A percentile compares a stretch with the other conserved stretches of the same genome.
Evolutionary conservation across 1,140 invertebrate genomes (phyloP).

Genomic region (Andricus grossulariae): DNA sequence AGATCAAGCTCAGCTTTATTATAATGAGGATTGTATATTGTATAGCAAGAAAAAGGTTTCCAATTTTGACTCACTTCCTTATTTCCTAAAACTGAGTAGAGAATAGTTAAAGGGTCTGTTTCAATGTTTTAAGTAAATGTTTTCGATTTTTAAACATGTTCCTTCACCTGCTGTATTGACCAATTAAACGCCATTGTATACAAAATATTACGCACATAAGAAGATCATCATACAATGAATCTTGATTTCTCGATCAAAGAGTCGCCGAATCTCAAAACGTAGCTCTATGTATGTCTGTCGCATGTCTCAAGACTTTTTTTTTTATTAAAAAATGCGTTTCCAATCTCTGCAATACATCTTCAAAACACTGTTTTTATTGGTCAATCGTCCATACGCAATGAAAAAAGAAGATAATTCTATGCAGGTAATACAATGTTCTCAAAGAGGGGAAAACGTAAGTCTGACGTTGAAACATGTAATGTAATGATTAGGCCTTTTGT

Average conservation of each 20-base stretch:
- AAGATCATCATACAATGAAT: neutral
- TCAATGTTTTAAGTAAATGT: neutral
- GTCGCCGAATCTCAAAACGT: slow-evolving; percentile 27
- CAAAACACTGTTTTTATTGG: slow-evolving; percentile 48
- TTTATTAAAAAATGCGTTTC: slow-evolving; percentile 34
- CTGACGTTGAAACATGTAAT: too few relatives aligned
- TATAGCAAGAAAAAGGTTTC: too few relatives aligned
- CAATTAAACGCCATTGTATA: neutral
- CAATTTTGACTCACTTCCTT: too few relatives aligned
- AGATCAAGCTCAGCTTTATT: too few relatives aligned
- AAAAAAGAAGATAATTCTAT: neutral
- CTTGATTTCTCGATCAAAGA: slow-evolving; percentile 26
- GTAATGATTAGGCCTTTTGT: too few relatives aligned
- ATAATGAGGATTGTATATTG: too few relatives aligned
- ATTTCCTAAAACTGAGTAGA: too few relatives aligned
- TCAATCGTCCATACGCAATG: slow-evolving; percentile 38
- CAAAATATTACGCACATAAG: slow-evolving; percentile 12
- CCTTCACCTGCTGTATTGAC: slow-evolving; percentile 18
- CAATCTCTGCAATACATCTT: slow-evolving; percentile 42
- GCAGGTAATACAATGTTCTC: too few relatives aligned
- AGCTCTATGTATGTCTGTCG: slow-evolving; percentile 70
- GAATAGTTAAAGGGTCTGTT: too few relatives aligned
- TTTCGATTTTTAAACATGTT: neutral
- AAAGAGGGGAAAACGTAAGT: too few relatives aligned
- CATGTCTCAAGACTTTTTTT: slow-evolving; percentile 61